phyloP scores from a whole-genome alignment of 2,113 vertebrate species.

The Sander vitreus region DNA sequence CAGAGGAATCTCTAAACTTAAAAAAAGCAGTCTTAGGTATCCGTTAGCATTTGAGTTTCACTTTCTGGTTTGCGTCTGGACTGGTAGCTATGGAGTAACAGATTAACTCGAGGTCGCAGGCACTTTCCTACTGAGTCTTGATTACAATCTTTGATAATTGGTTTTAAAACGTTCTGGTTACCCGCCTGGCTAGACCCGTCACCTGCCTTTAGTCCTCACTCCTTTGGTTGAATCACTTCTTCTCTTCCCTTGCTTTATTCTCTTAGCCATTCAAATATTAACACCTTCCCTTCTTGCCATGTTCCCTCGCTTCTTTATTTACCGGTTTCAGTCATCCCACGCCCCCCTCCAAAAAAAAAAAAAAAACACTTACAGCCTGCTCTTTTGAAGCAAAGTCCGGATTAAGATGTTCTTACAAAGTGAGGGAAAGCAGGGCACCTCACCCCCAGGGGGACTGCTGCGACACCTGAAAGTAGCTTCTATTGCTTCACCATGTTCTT shows the following conservation, averaged over 20 bases:
- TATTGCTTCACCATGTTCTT: constrained; percentile 54
- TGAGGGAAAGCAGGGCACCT: constrained; percentile 57
- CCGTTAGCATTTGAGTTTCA: constrained; percentile 3
- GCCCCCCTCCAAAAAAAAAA: constrained; percentile 24
- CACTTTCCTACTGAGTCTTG: constrained; percentile 28
- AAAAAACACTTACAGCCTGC: constrained; percentile 5
- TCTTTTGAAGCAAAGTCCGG: constrained; percentile 43
- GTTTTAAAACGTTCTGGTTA: constrained; percentile 24
- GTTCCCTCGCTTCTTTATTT: constrained; percentile 56
- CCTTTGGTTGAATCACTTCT: neutral
- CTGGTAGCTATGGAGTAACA: neutral
- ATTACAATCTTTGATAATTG: constrained; percentile 40
- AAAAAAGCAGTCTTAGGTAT: neutral
- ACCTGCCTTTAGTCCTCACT: constrained; percentile 2
- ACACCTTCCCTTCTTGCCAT: constrained; percentile 12
- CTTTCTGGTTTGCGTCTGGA: constrained; percentile 25
- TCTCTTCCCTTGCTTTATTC: neutral
- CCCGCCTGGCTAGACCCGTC: constrained; percentile 1
- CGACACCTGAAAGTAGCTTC: constrained; percentile 43
- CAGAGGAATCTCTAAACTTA: neutral
- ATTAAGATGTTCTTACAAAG: constrained; percentile 68
- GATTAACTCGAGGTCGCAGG: constrained; percentile 13
- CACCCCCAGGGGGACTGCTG: constrained; percentile 24
- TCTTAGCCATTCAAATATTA: constrained; percentile 3
- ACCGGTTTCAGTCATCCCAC: constrained; percentile 17